Base-by-base conservation (phyloP, 2,113 vertebrate species). In the Chelonoidis abingdonii region DNA sequence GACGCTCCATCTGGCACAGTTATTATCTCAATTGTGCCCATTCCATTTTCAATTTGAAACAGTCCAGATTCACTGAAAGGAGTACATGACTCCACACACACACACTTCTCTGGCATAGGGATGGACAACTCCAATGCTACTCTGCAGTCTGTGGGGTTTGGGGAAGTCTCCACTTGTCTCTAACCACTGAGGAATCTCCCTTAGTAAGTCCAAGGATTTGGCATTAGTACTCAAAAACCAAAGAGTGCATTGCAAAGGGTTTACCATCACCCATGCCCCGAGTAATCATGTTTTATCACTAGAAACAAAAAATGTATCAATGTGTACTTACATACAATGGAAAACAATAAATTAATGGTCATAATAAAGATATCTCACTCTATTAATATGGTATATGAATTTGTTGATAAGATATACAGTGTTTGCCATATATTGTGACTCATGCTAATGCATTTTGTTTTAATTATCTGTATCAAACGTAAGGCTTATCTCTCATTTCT, bases 1-100 rank as follows among this genome's bases (percentile, higher is more conserved):
- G 25, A 86, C 92, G 47, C 84, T 93, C 92, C 89, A 93, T 95
- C 86, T 97, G 95, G 84, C 29, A 62, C 31, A 85, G 83, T 86
- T 92, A 90, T 84, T 95, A 95, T 79, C 59, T 90, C 29, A 24
- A 94, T 90, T 94, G 94, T 92, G 9, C 72, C 21, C 84, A 29
- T 7, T 87, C n/a, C 86, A 19, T 47, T 89, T 90, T 92, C 84
- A 84, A 47, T 86, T 25, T 75, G 76, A 65, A 96, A 90, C 89
- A 8, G 86, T 31, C 75, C 3, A 22, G 5, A 12, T 93, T 6
- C 41, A 38, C 17, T 35, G 76, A 88, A 92, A 88, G 8, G 11
- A 65, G 16, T 88, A 2, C 29, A 65, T 81, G 96, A 84, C 49
- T 96, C 53, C 54, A 57, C 16, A n/a, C 57, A n/a, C 53, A 83